phyloP scores from a whole-genome alignment of 2,113 vertebrate genomes.

The Cheirogaleus medius region DNA sequence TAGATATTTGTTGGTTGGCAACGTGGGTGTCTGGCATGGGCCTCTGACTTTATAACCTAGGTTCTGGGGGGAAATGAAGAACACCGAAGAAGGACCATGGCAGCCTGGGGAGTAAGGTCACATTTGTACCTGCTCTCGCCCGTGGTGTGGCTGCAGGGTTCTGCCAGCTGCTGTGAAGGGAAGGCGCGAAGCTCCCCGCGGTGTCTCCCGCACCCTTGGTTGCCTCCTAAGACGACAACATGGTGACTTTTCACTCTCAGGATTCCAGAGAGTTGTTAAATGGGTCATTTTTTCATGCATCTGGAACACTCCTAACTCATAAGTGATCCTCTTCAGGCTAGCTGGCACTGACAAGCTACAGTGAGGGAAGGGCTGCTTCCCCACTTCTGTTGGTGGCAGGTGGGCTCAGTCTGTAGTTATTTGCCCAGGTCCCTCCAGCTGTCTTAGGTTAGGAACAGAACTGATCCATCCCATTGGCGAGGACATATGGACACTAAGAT shows the following conservation, averaged over 20 bases:
- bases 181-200: no score
- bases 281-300: background rate
- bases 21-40: background rate
- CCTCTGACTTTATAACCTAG: background rate
- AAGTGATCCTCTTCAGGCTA: background rate
- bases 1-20: background rate
- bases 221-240: background rate
- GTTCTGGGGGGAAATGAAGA: background rate
- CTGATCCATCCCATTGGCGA: background rate
- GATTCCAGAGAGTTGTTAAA: background rate
- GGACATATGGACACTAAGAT: background rate
- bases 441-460: background rate
- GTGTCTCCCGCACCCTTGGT: background rate
- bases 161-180: background rate
- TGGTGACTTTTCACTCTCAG: background rate
- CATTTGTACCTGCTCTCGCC: background rate
- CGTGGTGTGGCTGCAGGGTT: background rate
- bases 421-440: background rate
- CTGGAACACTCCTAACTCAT: background rate
- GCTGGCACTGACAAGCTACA: background rate
- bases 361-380: background rate
- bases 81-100: background rate
- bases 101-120: background rate
- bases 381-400: background rate
- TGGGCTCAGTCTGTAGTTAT: background rate